Evolutionary conservation across 1,140 invertebrate species (phyloP).

Genomic region (Onthophagus taurus): DNA sequence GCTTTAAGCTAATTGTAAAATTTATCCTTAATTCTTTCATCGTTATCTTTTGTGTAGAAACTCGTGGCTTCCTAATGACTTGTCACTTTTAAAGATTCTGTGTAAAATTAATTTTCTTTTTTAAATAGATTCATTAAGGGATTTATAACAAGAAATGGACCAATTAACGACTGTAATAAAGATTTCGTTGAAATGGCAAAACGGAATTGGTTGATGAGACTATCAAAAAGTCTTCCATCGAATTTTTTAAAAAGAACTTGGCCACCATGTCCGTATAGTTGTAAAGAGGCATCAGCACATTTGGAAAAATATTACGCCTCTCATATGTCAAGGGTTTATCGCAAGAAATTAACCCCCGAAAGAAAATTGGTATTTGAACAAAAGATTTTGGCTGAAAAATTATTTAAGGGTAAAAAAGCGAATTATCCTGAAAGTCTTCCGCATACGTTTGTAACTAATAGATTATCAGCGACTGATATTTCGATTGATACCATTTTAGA

Average conservation of each 20-base stretch:
- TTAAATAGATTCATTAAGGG: constrained; percentile 59
- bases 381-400: constrained; percentile 72
- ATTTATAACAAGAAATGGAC: constrained; percentile 75
- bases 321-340: constrained; percentile 61
- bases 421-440: constrained; percentile 60
- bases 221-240: constrained; percentile 58
- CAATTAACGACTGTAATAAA: constrained; percentile 62
- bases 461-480: constrained; percentile 48
- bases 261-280: constrained; percentile 65
- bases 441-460: constrained; percentile 53
- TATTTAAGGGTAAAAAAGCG: constrained; percentile 78
- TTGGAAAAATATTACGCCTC: constrained; percentile 54
- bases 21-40: too few relatives aligned
- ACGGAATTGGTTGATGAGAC: constrained; percentile 64
- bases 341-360: constrained; percentile 50
- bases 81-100: too few relatives aligned
- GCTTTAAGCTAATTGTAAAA: too few relatives aligned
- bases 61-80: too few relatives aligned
- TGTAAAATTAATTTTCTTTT: neutral
- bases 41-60: too few relatives aligned
- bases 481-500: constrained; percentile 47
- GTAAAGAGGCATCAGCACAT: constrained; percentile 58
- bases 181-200: constrained; percentile 73
- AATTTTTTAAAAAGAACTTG: constrained; percentile 59
- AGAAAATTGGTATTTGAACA: constrained; percentile 68